Percentiles rank a stretch among this genome's conserved stretches.
These are phyloP conservation scores for Channa argus DNA, from an alignment of 2,113 vertebrate species.

Conservation along the genomic window DNA sequence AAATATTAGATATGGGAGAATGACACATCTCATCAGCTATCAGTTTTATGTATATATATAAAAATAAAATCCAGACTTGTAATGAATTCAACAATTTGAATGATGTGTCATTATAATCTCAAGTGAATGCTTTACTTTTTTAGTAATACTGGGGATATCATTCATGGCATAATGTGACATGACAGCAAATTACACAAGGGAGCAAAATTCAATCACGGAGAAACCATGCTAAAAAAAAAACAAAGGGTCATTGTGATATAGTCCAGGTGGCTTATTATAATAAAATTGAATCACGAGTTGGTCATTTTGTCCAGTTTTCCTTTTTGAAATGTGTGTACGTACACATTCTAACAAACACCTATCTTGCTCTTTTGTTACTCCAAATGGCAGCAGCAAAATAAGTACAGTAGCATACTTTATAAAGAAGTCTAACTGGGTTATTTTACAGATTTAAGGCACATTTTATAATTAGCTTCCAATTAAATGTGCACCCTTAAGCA, in stretches of 20 bases:
- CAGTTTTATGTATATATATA: conserved; percentile 11
- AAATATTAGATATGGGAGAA: conserved; percentile 61
- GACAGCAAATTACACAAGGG: conserved; percentile 57
- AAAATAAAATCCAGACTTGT: conserved; percentile 19
- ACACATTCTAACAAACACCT: neutral
- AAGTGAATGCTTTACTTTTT: conserved; percentile 55
- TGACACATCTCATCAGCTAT: conserved; percentile 63
- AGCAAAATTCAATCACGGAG: conserved; percentile 44
- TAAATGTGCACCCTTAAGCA: conserved; percentile 60
- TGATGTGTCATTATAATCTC: conserved; percentile 65
- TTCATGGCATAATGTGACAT: conserved; percentile 58
- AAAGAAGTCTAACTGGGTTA: conserved; percentile 56
- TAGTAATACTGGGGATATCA: conserved; percentile 47
- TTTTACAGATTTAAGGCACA: conserved; percentile 55
- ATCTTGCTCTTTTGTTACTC: neutral
- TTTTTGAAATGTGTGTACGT: neutral
- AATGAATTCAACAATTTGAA: conserved; percentile 56
- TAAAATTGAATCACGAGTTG: neutral
- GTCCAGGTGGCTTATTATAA: conserved; percentile 1
- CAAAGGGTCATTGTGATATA: conserved; percentile 10
- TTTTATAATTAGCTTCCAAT: conserved; percentile 71
- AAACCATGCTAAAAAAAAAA: conserved; percentile 20
- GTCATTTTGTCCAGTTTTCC: conserved; percentile 12
- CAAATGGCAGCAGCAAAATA: neutral
- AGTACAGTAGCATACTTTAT: conserved; percentile 2